Percentiles rank a stretch among this genome's conserved stretches.
Evolutionary conservation across 2,888 invertebrate species (phyloP).

Genomic region (Thereva nobilitata): DNA sequence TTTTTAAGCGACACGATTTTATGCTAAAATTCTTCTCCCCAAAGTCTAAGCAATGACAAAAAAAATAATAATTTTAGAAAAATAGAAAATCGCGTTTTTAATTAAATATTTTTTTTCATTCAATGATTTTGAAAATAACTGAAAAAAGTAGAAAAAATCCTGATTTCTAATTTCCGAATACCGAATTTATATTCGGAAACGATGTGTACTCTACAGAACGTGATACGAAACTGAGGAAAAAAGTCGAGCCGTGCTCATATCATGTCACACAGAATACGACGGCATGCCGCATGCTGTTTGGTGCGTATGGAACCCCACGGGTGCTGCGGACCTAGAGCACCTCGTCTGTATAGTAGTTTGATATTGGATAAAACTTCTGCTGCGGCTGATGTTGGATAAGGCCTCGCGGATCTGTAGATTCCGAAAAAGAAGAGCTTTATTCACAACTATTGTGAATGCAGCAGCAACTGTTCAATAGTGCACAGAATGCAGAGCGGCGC

Average conservation of each 20-base stretch:
- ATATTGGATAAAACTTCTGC: background rate
- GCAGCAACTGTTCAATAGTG: too few relatives aligned
- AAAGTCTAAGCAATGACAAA: too few relatives aligned
- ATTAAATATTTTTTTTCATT: too few relatives aligned
- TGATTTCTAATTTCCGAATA: conserved; percentile 6
- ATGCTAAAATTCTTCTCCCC: too few relatives aligned
- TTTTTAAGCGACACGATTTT: too few relatives aligned
- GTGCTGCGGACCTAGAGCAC: background rate
- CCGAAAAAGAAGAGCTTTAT: background rate
- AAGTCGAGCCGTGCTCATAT: conserved; percentile 21
- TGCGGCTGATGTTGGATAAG: background rate
- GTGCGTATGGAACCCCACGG: conserved; percentile 4
- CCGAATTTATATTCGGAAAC: conserved; percentile 33
- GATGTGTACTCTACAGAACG: conserved; percentile 58
- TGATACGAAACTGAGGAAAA: conserved; percentile 56
- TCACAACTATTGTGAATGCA: too few relatives aligned
- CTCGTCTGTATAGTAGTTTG: too few relatives aligned
- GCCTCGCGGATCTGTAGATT: background rate
- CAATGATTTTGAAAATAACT: too few relatives aligned
- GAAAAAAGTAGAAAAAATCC: background rate
- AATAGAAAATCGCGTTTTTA: too few relatives aligned
- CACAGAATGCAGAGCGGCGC: too few relatives aligned
- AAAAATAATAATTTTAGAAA: too few relatives aligned
- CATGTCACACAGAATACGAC: conserved; percentile 16
- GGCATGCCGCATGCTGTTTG: background rate